These are phyloP conservation scores for Eupsilia transversa DNA, from an alignment of 2,888 invertebrate genomes.

Conservation along the genomic window DNA sequence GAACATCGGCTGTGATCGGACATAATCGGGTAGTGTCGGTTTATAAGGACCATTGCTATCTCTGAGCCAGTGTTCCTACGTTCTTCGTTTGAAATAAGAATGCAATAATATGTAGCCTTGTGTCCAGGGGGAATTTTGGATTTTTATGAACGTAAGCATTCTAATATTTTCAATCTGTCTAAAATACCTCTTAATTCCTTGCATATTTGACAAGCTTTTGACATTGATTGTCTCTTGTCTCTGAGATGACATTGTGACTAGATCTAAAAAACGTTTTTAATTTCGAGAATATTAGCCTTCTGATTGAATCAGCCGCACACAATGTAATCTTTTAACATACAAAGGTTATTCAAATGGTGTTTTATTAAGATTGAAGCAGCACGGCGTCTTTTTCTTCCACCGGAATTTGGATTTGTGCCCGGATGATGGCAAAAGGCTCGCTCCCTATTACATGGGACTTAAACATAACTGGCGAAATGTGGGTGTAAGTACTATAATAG, in stretches of 20 bases:
- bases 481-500: background rate
- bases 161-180: background rate
- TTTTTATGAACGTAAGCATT: background rate
- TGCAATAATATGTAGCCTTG: background rate
- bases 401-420: background rate
- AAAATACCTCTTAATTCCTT: background rate
- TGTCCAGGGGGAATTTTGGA: background rate
- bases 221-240: background rate
- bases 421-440: background rate
- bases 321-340: background rate
- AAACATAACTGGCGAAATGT: background rate
- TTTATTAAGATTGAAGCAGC: background rate
- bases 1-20: conserved; percentile 9
- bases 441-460: background rate
- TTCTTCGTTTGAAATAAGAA: background rate
- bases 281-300: background rate
- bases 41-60: conserved; percentile 1
- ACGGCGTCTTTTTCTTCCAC: background rate
- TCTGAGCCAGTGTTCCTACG: background rate
- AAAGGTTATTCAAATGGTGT: background rate
- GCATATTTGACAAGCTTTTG: background rate
- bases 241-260: background rate
- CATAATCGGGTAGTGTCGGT: conserved; percentile 16
- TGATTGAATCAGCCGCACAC: background rate
- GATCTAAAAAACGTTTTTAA: background rate